Percentiles rank a stretch among this genome's conserved stretches.
These are phyloP conservation scores for Conus betulinus DNA, from an alignment of 1,140 invertebrate genomes.

Conservation along the genomic window DNA sequence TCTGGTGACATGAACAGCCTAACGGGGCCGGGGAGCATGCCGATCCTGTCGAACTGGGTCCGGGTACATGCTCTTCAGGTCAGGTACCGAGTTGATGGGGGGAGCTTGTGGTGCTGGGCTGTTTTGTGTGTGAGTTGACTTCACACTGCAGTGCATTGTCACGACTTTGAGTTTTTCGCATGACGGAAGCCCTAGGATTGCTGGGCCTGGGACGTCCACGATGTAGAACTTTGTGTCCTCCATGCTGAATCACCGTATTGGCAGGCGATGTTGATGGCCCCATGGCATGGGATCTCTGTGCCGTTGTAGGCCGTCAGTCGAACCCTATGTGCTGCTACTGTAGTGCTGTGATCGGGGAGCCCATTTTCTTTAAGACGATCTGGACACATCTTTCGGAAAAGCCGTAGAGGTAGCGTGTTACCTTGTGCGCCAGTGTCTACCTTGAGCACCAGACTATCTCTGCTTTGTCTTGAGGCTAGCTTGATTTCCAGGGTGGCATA, in stretches of 20 bases:
- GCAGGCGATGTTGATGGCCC: neutral
- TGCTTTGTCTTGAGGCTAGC: too few relatives aligned
- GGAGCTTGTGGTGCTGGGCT: neutral
- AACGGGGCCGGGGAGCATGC: conserved; percentile 27
- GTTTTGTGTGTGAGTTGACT: neutral
- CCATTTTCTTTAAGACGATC: too few relatives aligned
- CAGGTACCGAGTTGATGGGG: too few relatives aligned
- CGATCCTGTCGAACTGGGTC: conserved; percentile 35
- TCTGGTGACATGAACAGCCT: conserved; percentile 48
- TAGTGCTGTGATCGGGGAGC: too few relatives aligned
- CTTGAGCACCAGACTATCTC: too few relatives aligned
- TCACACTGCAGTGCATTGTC: conserved; percentile 12
- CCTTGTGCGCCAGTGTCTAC: too few relatives aligned
- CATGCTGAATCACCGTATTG: neutral
- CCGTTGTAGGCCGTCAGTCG: too few relatives aligned
- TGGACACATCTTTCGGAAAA: too few relatives aligned
- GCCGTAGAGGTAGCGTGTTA: too few relatives aligned
- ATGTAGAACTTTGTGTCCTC: conserved; percentile 23
- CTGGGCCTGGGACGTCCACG: conserved; percentile 25
- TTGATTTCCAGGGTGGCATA: too few relatives aligned
- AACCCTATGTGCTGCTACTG: too few relatives aligned
- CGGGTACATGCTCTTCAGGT: conserved; percentile 6
- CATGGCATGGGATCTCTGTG: neutral
- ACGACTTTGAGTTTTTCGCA: conserved; percentile 2
- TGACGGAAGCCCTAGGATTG: conserved; percentile 12